Percentiles rank a stretch among this genome's conserved stretches.
These are phyloP conservation scores for Eira barbara DNA, from an alignment of 2,113 vertebrate species.

Conservation along the genomic window DNA sequence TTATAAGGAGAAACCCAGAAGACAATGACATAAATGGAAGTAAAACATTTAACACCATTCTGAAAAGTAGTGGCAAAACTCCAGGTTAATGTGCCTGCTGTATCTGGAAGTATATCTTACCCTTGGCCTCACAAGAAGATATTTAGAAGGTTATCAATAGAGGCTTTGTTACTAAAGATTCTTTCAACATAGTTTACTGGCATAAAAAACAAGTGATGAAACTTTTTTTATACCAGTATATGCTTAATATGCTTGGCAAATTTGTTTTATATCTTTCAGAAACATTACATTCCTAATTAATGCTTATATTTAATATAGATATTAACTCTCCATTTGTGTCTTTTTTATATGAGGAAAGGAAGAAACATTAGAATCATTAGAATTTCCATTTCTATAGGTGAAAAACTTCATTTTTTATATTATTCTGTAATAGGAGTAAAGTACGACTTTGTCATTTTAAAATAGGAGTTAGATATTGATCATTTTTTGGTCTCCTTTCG, in stretches of 20 bases:
- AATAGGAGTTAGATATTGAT: background rate
- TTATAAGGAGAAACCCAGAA: background rate
- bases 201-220: background rate
- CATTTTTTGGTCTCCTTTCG: background rate
- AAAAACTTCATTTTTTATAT: background rate
- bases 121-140: background rate
- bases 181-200: slow-evolving; percentile 1
- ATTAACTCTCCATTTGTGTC: background rate
- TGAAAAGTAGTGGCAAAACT: slow-evolving; percentile 32
- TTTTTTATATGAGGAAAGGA: background rate
- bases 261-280: background rate
- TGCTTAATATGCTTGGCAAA: background rate
- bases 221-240: background rate
- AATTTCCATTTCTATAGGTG: background rate
- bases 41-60: background rate
- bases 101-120: slow-evolving; percentile 7
- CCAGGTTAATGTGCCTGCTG: background rate
- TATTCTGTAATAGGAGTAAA: background rate
- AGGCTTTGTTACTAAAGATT: slow-evolving; percentile 34
- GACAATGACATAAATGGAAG: background rate
- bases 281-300: background rate
- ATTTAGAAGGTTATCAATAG: background rate
- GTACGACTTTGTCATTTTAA: background rate
- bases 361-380: background rate
- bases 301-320: background rate